A percentile compares a stretch with the other conserved stretches of the same genome.
Conservation (phyloP, 2,888 invertebrate species). For the Ommatoiulus sabulosus region DNA sequence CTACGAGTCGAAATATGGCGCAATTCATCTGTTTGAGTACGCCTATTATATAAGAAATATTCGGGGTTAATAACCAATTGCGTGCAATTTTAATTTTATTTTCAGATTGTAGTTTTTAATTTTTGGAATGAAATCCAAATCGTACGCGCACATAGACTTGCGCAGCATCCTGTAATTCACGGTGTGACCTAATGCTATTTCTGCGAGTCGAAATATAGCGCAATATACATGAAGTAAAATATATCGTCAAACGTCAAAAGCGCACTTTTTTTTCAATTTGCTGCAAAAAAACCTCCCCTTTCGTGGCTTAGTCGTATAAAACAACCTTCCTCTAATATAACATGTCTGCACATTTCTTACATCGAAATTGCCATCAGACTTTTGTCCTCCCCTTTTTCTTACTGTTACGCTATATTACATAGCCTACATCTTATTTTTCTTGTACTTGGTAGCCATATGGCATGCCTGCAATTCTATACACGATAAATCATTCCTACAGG, state of each 20-base stretch:
- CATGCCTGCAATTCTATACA: constrained; percentile 32
- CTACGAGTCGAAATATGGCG: neutral
- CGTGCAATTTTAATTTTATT: too few species aligned
- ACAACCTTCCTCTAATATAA: neutral
- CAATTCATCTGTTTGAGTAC: neutral
- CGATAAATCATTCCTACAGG: constrained; percentile 18
- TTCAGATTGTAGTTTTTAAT: too few species aligned
- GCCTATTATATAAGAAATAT: too few species aligned
- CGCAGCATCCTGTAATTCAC: neutral
- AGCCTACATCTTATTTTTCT: constrained; percentile 30
- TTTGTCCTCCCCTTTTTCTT: neutral
- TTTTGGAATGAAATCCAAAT: too few species aligned
- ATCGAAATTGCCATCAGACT: neutral
- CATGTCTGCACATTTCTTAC: neutral
- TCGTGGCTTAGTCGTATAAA: neutral
- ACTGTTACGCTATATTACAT: neutral
- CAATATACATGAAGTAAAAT: neutral
- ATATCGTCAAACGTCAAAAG: neutral
- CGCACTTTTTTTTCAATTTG: neutral
- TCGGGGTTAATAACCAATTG: too few species aligned
- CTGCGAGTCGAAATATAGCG: neutral
- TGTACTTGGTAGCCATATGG: constrained; percentile 36
- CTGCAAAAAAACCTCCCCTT: neutral
- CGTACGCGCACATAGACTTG: neutral
- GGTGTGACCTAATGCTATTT: too few species aligned